Percentiles rank a stretch among this genome's conserved stretches.
These are phyloP conservation scores for Hyles euphorbiae DNA, from an alignment of 1,140 invertebrate species.

Conservation along the genomic window DNA sequence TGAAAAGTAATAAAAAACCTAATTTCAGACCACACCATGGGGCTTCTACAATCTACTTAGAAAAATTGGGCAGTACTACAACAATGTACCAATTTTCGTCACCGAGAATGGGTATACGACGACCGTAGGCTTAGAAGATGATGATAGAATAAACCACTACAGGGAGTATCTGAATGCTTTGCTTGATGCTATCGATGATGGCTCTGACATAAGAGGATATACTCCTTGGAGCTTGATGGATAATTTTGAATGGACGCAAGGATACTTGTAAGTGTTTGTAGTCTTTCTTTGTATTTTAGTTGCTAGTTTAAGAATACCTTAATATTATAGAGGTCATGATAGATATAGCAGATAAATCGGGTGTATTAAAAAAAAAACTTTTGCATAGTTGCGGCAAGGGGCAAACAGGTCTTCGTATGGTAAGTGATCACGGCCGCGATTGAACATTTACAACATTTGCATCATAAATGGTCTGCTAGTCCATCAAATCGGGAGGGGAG, in stretches of 20 bases:
- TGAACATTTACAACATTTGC: no score
- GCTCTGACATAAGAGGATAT: conserved; percentile 65
- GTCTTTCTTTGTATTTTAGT: background rate
- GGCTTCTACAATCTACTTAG: conserved; percentile 32
- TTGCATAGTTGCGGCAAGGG: no score
- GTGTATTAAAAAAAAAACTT: no score
- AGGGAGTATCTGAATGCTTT: conserved; percentile 52
- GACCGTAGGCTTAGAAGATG: conserved; percentile 30
- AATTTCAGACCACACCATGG: conserved; percentile 17
- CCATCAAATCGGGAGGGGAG: no score
- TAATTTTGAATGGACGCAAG: conserved; percentile 78
- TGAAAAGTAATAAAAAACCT: background rate
- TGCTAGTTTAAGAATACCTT: no score
- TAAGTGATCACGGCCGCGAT: no score
- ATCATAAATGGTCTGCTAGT: no score
- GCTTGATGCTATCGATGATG: conserved; percentile 41
- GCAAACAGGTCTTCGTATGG: no score
- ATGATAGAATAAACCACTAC: conserved; percentile 56
- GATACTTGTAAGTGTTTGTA: conserved; percentile 66
- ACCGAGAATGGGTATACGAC: conserved; percentile 52
- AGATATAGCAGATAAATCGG: no score
- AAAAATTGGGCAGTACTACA: conserved; percentile 32
- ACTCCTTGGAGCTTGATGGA: conserved; percentile 80
- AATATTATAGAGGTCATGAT: no score
- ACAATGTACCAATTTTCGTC: conserved; percentile 32